Evolutionary conservation across 2,888 invertebrate genomes (phyloP).

Genomic region (Stenchaetothrips biformis): DNA sequence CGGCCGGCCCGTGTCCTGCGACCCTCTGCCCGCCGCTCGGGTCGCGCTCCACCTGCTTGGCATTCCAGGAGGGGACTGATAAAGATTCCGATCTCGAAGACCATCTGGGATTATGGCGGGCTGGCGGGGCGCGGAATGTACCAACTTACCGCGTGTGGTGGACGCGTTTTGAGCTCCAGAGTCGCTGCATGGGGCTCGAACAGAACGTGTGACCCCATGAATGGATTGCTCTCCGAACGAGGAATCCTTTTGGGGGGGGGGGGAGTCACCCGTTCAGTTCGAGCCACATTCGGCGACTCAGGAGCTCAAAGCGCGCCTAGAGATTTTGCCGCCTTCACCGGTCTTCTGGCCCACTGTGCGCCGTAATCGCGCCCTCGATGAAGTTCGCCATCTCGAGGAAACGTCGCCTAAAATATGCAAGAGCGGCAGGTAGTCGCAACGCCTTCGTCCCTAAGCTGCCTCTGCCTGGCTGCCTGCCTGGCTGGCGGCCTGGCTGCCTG

Average conservation of each 20-base stretch:
- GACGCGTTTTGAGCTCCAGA: no score
- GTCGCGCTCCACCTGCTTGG: background rate
- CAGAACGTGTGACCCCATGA: no score
- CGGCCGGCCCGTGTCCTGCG: background rate
- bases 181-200: no score
- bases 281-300: no score
- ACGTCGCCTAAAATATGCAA: background rate
- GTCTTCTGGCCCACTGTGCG: no score
- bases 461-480: background rate
- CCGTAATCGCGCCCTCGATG: conserved; percentile 14
- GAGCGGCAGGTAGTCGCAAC: background rate
- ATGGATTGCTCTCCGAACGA: no score
- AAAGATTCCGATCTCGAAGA: conserved; percentile 16
- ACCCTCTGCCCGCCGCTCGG: background rate
- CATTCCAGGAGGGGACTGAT: background rate
- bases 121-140: background rate
- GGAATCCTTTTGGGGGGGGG: no score
- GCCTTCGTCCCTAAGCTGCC: background rate
- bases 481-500: background rate
- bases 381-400: background rate
- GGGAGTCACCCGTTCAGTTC: no score
- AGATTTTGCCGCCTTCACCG: no score
- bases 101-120: conserved; percentile 10
- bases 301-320: no score
- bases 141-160: background rate